These are phyloP conservation scores for Cancer borealis DNA, from an alignment of 2,888 invertebrate species.

Conservation along the genomic window DNA sequence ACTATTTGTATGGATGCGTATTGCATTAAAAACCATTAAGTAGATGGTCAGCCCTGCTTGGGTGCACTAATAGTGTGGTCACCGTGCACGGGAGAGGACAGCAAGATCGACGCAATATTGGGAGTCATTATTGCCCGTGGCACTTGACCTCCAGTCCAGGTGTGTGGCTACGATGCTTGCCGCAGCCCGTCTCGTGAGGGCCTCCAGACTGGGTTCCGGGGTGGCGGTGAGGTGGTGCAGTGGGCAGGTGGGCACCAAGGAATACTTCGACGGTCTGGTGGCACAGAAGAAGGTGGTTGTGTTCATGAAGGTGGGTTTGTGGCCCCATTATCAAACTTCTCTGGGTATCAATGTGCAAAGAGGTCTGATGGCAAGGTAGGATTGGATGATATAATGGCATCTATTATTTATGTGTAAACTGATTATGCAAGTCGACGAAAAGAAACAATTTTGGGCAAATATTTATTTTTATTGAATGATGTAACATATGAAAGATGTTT, in stretches of 20 bases:
- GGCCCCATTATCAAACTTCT: not conserved
- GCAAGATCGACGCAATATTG: no score
- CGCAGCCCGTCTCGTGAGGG: not conserved
- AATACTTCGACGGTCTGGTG: constrained; percentile 70
- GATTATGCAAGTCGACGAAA: no score
- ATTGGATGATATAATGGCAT: no score
- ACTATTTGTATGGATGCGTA: no score
- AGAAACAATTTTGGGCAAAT: no score
- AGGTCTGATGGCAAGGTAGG: not conserved
- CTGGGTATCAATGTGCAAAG: not conserved
- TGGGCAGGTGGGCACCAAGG: constrained; percentile 68
- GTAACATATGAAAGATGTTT: no score
- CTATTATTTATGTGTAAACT: no score
- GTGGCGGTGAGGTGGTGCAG: constrained; percentile 41
- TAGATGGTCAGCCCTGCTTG: not conserved
- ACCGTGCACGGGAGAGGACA: not conserved
- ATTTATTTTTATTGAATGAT: no score
- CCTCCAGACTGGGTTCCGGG: not conserved
- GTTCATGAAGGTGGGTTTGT: constrained; percentile 73
- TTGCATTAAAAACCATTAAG: no score
- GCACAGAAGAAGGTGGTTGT: constrained; percentile 70
- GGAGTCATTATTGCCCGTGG: not conserved
- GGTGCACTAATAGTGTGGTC: not conserved
- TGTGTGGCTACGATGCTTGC: not conserved
- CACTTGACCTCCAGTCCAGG: not conserved